A percentile compares a stretch with the other conserved stretches of the same genome.
phyloP scores from a whole-genome alignment of 2,797 vertebrate genomes.

The Takifugu rubripes region DNA sequence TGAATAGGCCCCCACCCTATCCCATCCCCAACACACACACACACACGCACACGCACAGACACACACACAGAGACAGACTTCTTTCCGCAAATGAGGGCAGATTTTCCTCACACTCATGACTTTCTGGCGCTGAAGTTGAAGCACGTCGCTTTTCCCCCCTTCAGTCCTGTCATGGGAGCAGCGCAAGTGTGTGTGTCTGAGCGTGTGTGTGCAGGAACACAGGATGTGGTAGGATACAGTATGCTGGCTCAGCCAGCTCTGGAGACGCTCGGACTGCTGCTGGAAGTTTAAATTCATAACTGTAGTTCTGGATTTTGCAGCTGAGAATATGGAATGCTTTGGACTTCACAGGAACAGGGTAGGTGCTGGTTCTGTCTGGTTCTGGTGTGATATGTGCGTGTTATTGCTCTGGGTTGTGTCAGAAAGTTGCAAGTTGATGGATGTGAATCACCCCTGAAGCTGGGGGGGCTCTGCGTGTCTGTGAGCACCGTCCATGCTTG shows the following conservation, averaged over 20 bases:
- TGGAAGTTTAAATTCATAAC: conserved; percentile 63
- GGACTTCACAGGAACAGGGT: conserved; percentile 65
- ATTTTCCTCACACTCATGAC: conserved; percentile 48
- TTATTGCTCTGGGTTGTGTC: background rate
- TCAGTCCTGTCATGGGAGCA: conserved; percentile 48
- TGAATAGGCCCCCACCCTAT: conserved; percentile 38
- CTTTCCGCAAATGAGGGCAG: conserved; percentile 36
- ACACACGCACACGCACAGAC: conserved; percentile 3
- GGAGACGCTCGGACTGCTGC: conserved; percentile 55
- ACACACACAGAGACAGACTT: conserved; percentile 1
- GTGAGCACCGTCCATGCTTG: background rate
- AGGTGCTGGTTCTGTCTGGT: conserved; percentile 35
- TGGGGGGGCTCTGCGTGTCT: background rate
- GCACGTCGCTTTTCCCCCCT: conserved; percentile 30
- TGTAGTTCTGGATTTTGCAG: conserved; percentile 53
- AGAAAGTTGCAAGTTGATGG: conserved; percentile 5
- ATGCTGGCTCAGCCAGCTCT: conserved; percentile 67
- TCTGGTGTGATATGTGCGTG: background rate
- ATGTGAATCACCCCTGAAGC: background rate
- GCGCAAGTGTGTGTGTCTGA: conserved; percentile 24
- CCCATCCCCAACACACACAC: conserved; percentile 12
- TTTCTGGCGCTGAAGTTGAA: conserved; percentile 53
- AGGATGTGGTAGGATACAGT: conserved; percentile 75
- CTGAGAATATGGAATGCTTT: conserved; percentile 70
- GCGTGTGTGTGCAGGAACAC: conserved; percentile 53